Conservation (phyloP, 2,113 vertebrate genomes). For the Channa maculata region DNA sequence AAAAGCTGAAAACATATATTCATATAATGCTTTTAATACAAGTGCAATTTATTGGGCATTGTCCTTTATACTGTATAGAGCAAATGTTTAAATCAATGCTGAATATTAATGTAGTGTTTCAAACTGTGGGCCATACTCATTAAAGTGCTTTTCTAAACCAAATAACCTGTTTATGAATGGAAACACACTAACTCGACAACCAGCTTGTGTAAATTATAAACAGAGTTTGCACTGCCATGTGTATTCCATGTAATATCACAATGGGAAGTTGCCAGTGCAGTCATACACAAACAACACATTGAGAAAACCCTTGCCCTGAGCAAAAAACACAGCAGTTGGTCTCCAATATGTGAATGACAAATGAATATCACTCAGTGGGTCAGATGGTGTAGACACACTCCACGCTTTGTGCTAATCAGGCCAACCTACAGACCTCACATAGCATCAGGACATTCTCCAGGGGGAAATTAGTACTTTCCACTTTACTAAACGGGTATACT, state of each 20-base stretch:
- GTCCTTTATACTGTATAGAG: no score
- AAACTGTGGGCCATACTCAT: background rate
- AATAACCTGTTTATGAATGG: constrained; percentile 11
- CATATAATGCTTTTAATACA: no score
- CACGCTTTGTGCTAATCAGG: constrained; percentile 77
- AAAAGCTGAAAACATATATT: no score
- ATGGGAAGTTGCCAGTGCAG: constrained; percentile 71
- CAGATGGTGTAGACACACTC: constrained; percentile 82
- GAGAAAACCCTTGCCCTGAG: constrained; percentile 75
- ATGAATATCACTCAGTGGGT: constrained; percentile 79
- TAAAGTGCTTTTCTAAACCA: constrained; percentile 16
- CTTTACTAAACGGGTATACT: constrained; percentile 70
- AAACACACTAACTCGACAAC: constrained; percentile 10
- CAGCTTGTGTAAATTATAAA: constrained; percentile 51
- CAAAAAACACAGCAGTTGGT: constrained; percentile 76
- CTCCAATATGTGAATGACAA: constrained; percentile 80
- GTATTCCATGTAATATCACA: constrained; percentile 53
- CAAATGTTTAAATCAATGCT: no score
- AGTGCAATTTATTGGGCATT: no score
- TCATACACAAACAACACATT: constrained; percentile 72
- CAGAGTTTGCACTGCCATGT: constrained; percentile 55
- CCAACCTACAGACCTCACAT: constrained; percentile 75
- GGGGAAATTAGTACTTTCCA: constrained; percentile 75
- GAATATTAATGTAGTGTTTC: no score
- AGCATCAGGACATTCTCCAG: constrained; percentile 76